phyloP scores from a whole-genome alignment of 2,113 vertebrate genomes.

The Balaeniceps rex region DNA sequence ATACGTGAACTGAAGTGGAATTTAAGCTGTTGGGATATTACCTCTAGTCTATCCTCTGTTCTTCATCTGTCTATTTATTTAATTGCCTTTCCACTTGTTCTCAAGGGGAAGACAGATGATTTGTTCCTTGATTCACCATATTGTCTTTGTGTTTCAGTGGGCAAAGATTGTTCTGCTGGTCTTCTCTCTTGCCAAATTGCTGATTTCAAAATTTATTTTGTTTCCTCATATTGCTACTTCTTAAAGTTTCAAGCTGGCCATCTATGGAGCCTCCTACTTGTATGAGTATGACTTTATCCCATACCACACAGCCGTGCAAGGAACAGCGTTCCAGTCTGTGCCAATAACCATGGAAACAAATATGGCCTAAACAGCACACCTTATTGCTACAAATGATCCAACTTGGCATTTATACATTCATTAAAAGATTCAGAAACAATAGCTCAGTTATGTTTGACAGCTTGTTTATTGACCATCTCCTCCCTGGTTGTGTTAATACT shows the following conservation, averaged over 20 bases:
- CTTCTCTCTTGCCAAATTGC: background rate
- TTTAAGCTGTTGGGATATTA: background rate
- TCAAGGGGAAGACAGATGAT: background rate
- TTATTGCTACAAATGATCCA: slow-evolving; percentile 40
- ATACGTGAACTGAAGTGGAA: background rate
- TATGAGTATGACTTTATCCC: background rate
- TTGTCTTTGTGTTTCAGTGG: background rate
- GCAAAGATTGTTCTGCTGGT: background rate
- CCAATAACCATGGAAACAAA: slow-evolving; percentile 26
- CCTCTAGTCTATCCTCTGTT: background rate
- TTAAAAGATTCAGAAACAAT: slow-evolving; percentile 37
- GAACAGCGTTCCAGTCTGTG: background rate
- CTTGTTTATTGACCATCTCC: slow-evolving; percentile 47
- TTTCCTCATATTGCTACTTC: background rate
- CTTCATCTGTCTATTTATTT: background rate
- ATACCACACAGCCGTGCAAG: background rate
- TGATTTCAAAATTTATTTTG: background rate
- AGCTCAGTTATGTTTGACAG: slow-evolving; percentile 29
- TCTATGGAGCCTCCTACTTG: background rate
- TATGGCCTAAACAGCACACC: background rate
- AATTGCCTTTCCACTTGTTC: background rate
- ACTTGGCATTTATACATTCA: slow-evolving; percentile 28
- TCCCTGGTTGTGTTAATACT: slow-evolving; percentile 13
- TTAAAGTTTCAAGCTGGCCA: background rate
- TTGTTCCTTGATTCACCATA: background rate